These are phyloP conservation scores for Eulithis testata DNA, from an alignment of 2,888 invertebrate genomes.

Conservation along the genomic window DNA sequence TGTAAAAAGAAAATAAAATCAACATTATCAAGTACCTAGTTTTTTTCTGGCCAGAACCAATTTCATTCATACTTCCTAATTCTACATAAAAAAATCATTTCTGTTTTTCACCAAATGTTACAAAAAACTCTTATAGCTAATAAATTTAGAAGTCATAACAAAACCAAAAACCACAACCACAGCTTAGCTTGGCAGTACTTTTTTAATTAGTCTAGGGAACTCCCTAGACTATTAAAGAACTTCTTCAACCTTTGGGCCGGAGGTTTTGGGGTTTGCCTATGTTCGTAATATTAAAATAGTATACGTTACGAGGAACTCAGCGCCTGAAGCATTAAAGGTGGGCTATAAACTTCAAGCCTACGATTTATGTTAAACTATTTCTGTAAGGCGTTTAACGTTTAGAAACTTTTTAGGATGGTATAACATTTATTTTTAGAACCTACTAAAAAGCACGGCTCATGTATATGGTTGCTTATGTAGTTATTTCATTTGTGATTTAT, in stretches of 20 bases:
- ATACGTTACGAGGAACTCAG: background rate
- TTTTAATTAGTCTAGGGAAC: background rate
- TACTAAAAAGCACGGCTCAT: background rate
- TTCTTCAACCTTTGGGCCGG: background rate
- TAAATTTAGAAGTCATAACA: no score
- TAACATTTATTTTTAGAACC: background rate
- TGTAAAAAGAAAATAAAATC: no score
- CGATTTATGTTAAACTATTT: constrained; percentile 5
- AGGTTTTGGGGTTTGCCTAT: background rate
- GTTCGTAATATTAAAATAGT: background rate
- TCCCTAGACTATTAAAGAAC: no score
- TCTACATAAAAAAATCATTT: no score
- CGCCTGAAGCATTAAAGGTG: constrained; percentile 4
- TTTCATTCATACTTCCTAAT: no score
- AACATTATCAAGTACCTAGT: no score
- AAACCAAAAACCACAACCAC: background rate
- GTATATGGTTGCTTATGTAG: no score
- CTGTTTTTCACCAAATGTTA: no score
- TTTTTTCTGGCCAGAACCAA: no score
- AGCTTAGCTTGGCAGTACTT: background rate
- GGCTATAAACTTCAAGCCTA: background rate
- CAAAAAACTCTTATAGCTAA: no score
- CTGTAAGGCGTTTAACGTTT: constrained; percentile 6
- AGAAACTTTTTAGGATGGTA: background rate
- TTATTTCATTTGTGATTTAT: no score